Base-by-base conservation (phyloP, 2,797 vertebrate species). In the Bovichtus variegatus region DNA sequence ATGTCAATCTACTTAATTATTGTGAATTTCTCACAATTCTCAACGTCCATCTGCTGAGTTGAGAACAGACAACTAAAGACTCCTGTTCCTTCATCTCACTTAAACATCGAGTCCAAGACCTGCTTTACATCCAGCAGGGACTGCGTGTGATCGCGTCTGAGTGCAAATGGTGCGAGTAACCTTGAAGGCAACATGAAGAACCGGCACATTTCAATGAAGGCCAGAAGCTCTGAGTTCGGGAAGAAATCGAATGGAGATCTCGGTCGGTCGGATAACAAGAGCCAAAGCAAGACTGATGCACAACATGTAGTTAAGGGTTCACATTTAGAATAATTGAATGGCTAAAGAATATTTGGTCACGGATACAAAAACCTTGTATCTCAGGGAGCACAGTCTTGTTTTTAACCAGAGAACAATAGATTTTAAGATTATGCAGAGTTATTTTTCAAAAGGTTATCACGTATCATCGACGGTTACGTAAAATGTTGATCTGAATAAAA, bases 11-110 rank as follows among this genome's bases (percentile, higher is more conserved):
- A n/a, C n/a, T n/a, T n/a, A n/a, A n/a, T n/a, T n/a, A n/a, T n/a
- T n/a, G n/a, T n/a, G n/a, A n/a, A n/a, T n/a, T n/a, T n/a, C n/a
- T n/a, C n/a, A n/a, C n/a, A n/a, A n/a, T n/a, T n/a, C n/a, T n/a
- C n/a, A n/a, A n/a, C n/a, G 67, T 82, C 75, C 74, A 77, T 90
- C 79, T 87, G 84, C 29, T 53, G 16, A 59, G 31, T 34, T 62
- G 58, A 69, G 75, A 78, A 55, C 43, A 71, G 59, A 73, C 64
- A 63, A 55, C 40, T 46, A 46, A 65, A 53, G 46, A 73, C 41
- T 85, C 66, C 77, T 77, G 71, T 81, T 85, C 27, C 61, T 66
- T 51, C 38, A 15, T 73, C 55, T 72, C 59, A 70, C 71, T 75
- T 60, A 62, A 59, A 76, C 9, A 54, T 49, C 3, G n/a, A 75